Conservation (phyloP, 2,797 vertebrate species). For the Myotis myotis region DNA sequence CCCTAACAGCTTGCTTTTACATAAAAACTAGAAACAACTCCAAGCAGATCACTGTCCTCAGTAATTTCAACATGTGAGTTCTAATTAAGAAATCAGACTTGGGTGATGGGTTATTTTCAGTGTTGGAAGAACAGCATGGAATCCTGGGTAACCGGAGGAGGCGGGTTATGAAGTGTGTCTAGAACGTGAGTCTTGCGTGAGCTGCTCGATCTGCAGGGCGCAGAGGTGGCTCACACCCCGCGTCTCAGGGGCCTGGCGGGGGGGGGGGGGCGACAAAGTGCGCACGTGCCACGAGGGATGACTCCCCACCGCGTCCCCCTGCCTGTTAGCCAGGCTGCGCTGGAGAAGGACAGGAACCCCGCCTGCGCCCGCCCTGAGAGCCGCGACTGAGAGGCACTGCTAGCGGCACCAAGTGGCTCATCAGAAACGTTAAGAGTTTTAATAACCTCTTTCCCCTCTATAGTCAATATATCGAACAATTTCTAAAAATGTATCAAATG, state of each 20-base stretch:
- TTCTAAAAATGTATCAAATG: not conserved
- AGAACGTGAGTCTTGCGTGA: not conserved
- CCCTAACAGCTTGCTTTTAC: not conserved
- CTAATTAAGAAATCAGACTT: not conserved
- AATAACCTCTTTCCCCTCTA: not conserved
- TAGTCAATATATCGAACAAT: not conserved
- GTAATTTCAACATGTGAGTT: not conserved
- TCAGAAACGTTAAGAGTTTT: not conserved
- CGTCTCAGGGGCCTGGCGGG: too few relatives aligned
- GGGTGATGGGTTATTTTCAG: not conserved
- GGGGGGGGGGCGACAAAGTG: not conserved
- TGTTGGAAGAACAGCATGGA: not conserved
- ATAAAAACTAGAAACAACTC: not conserved
- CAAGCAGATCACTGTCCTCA: not conserved
- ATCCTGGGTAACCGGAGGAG: not conserved
- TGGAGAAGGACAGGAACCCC: not conserved
- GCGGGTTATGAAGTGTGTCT: too few relatives aligned
- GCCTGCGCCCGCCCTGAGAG: not conserved
- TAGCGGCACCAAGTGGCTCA: not conserved
- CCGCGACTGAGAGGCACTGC: not conserved
- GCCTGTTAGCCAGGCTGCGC: not conserved
- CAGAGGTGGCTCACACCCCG: not conserved
- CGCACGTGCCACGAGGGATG: not conserved
- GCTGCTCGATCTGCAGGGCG: not conserved
- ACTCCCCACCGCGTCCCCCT: not conserved